phyloP scores from a whole-genome alignment of 2,113 vertebrate species.

The Tenebrosternarchus preto region DNA sequence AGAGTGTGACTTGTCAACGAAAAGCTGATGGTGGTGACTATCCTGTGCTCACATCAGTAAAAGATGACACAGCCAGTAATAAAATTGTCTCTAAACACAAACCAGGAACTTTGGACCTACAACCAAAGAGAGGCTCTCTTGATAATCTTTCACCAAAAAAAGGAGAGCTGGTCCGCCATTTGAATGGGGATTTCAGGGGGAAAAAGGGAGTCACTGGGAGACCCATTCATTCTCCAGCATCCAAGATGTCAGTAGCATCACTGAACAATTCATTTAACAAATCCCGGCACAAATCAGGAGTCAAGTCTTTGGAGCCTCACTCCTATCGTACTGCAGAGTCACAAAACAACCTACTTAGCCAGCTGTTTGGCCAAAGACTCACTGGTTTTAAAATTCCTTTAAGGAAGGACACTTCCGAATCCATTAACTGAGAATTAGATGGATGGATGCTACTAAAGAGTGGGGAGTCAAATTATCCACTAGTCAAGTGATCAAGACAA shows the following conservation, averaged over 20 bases:
- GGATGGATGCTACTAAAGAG: conserved; percentile 68
- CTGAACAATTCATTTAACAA: conserved; percentile 78
- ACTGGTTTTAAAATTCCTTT: conserved; percentile 99
- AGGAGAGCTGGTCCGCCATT: conserved; percentile 67
- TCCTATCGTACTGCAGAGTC: conserved; percentile 89
- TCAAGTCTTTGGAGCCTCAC: conserved; percentile 73
- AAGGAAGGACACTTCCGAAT: conserved; percentile 89
- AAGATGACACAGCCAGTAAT: conserved; percentile 80
- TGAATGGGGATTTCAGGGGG: conserved; percentile 77
- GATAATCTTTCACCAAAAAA: conserved; percentile 79
- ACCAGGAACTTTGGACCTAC: conserved; percentile 65
- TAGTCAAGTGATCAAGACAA: conserved; percentile 73
- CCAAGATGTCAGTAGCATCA: conserved; percentile 76
- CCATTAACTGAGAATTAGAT: conserved; percentile 74
- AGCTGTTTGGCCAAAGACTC: conserved; percentile 95
- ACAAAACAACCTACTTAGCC: conserved; percentile 93
- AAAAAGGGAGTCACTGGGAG: conserved; percentile 80
- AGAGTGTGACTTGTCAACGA: conserved; percentile 64
- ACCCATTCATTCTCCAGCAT: conserved; percentile 73
- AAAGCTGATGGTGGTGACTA: conserved; percentile 73
- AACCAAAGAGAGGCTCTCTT: conserved; percentile 72
- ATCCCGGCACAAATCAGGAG: conserved; percentile 71
- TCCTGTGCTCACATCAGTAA: conserved; percentile 76
- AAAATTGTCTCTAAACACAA: conserved; percentile 77
- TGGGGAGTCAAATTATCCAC: conserved; percentile 64